phyloP scores from a whole-genome alignment of 2,797 vertebrate species.

The Oreochromis grahami region DNA sequence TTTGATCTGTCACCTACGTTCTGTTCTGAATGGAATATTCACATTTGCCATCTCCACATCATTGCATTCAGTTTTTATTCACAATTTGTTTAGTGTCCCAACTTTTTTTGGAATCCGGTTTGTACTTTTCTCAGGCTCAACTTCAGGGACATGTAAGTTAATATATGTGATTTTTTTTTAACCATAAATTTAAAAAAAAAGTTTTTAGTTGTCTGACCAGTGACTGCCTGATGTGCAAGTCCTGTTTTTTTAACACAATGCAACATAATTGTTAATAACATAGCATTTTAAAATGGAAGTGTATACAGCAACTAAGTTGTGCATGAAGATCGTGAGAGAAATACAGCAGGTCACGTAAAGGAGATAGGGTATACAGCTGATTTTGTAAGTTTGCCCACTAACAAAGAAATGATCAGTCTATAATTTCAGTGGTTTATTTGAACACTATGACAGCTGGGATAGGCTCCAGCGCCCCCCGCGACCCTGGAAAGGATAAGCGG shows the following conservation, averaged over 20 bases:
- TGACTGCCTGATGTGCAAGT: neutral
- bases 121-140: neutral
- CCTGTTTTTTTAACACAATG: neutral
- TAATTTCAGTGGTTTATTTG: neutral
- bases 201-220: neutral
- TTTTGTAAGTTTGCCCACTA: neutral
- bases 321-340: neutral
- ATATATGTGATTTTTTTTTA: neutral
- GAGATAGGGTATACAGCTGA: neutral
- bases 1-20: no score
- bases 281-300: neutral
- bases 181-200: neutral
- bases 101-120: no score
- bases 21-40: no score
- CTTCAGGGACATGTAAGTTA: neutral
- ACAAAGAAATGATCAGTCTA: neutral
- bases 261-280: neutral
- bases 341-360: neutral
- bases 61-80: no score
- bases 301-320: neutral
- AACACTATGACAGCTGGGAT: no score
- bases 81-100: no score
- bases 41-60: no score
- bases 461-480: no score
- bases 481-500: no score